These are phyloP conservation scores for Neria commutata DNA, from an alignment of 2,888 invertebrate species.

Conservation along the genomic window DNA sequence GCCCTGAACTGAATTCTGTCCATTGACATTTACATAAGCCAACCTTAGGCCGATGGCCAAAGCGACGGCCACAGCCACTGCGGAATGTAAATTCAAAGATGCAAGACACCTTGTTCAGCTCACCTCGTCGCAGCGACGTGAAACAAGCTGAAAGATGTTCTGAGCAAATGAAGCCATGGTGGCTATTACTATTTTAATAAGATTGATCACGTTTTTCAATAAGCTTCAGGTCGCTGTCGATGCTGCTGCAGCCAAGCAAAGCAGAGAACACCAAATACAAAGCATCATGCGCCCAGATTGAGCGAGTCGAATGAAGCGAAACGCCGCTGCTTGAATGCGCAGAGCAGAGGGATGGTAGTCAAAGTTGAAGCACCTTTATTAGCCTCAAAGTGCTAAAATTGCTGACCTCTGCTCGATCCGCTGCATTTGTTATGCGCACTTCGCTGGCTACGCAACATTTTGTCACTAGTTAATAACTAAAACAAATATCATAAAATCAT, in stretches of 20 bases:
- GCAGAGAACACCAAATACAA: neutral
- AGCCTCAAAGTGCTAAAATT: neutral
- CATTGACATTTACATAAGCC: constrained; percentile 6
- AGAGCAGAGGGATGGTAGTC: no score
- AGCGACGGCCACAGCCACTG: no score
- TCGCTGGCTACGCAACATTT: neutral
- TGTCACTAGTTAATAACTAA: neutral
- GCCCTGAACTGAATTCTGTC: neutral
- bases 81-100: neutral
- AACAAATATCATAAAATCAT: neutral
- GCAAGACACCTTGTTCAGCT: neutral
- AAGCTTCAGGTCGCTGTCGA: no score
- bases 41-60: constrained; percentile 4
- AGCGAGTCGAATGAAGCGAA: no score
- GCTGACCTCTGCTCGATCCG: neutral
- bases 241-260: no score
- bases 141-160: neutral
- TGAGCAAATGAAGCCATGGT: neutral
- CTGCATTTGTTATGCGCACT: neutral
- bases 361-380: neutral
- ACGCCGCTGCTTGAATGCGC: no score
- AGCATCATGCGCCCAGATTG: no score
- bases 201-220: neutral
- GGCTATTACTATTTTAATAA: neutral
- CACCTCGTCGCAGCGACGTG: neutral